Evolutionary conservation across 1,140 invertebrate species (phyloP), one percentile per base, ranked within the genome.

Genomic region (Forficula auricularia): DNA sequence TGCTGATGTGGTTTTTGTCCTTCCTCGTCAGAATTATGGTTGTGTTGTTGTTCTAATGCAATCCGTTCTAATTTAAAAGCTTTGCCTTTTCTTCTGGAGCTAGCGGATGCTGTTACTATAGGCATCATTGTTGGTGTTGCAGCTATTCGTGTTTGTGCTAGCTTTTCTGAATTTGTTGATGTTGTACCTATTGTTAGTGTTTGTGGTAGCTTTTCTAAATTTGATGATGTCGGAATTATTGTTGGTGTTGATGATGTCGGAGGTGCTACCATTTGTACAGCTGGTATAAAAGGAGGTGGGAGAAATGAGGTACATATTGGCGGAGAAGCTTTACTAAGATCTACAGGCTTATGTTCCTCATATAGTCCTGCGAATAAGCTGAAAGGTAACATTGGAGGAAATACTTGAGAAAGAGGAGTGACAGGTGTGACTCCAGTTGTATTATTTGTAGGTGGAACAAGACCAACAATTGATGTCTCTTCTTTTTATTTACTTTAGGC

Each of bases 41-140:
- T 39, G 18, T 47, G 51, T 18, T 50, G 48, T 3, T 50, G 43
- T 22, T 50, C 19, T 16, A 47, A 19, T 8, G 48, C 38, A 1
- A 48, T 40, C 10, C 48, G 39, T n/a, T 57, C 54, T 30, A 87
- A 57, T 45, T 84, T 86, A 51, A 75, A 75, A 0, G 84, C 82
- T 40, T 73, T 74, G 0, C 81, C 82, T 57, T 88, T 88, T 44
- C 84, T 70, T 22, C 82, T 70, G 51, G 72, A 74, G 40, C 77
- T 82, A 8, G 65, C 55, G 1, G 54, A 57, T 3, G 63, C 60
- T 19, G 58, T 61, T n/a, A 58, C 60, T 14, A 58, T 63, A 2
- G 53, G 52, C 9, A 56, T 58, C 10, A 10, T 6, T 6, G 10
- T 10, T 27, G 10, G 4, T 27, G 22, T 4, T 27, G 22, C 35